phyloP scores from a whole-genome alignment of 2,113 vertebrate species.

The Plotosus lineatus region DNA sequence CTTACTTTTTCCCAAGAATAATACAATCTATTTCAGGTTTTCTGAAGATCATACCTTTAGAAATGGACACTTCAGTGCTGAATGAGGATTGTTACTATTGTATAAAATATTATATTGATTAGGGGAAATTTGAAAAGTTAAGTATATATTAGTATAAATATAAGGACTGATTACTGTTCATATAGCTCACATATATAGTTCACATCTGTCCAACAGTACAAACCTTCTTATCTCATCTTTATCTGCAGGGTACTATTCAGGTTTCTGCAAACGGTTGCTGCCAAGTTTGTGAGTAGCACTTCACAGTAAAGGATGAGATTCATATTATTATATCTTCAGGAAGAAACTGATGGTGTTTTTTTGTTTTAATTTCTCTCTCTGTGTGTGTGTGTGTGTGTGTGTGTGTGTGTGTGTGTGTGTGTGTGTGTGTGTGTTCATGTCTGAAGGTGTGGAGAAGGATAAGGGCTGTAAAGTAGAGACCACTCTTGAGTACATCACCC shows the following conservation, averaged over 20 bases:
- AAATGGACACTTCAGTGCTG: neutral
- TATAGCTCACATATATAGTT: neutral
- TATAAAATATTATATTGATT: no score
- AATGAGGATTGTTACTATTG: neutral
- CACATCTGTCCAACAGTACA: neutral
- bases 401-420: constrained; percentile 52
- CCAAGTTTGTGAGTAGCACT: constrained; percentile 83
- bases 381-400: neutral
- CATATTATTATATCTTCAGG: neutral
- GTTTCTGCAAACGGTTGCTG: constrained; percentile 84
- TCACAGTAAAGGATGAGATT: neutral
- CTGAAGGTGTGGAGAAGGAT: constrained; percentile 68
- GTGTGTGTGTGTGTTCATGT: neutral
- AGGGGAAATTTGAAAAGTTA: neutral
- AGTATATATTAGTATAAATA: neutral
- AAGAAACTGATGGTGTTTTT: no score
- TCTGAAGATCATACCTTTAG: neutral
- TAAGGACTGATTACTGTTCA: neutral
- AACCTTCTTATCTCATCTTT: constrained; percentile 22
- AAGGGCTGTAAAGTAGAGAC: constrained; percentile 65
- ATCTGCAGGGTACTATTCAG: constrained; percentile 78
- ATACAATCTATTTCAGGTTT: neutral
- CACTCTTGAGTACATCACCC: constrained; percentile 50
- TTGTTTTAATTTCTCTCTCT: no score
- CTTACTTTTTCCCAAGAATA: neutral